Conservation (phyloP, 2,113 vertebrate species). For the Odontophorus gujanensis region DNA sequence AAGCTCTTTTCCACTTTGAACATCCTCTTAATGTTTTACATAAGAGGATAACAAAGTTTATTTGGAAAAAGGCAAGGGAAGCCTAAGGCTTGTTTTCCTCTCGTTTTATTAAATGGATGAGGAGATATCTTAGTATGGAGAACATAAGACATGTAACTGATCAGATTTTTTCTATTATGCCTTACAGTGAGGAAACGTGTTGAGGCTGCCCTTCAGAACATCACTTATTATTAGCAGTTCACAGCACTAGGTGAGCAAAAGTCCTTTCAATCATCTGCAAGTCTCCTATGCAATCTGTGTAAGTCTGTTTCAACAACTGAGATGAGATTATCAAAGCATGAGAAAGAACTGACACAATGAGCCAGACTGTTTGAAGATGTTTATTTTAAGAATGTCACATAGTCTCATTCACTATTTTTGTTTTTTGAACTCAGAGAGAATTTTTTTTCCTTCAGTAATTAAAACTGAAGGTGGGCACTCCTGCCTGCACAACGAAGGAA, state of each 20-base stretch:
- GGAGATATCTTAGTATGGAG: not conserved
- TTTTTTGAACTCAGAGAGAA: not conserved
- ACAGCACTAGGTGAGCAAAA: not conserved
- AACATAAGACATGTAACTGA: not conserved
- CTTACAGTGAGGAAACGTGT: not conserved
- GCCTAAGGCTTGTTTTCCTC: constrained; percentile 35
- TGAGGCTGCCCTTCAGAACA: constrained; percentile 19
- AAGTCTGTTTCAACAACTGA: constrained; percentile 29
- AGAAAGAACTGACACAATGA: constrained; percentile 43
- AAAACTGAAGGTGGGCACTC: constrained; percentile 21
- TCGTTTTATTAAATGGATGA: constrained; percentile 34
- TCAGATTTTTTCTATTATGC: not conserved
- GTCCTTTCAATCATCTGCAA: constrained; percentile 15
- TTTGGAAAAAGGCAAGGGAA: not conserved
- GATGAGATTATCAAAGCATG: constrained; percentile 55
- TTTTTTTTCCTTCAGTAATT: not conserved
- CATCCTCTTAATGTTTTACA: constrained; percentile 45
- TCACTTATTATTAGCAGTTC: constrained; percentile 25
- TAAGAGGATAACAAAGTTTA: constrained; percentile 53
- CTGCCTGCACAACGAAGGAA: constrained; percentile 28
- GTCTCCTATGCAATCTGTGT: constrained; percentile 28
- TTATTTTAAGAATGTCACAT: constrained; percentile 64
- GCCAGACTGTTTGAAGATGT: constrained; percentile 60
- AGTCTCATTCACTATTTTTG: constrained; percentile 40
- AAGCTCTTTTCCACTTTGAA: constrained; percentile 42